Evolutionary conservation across 2,888 invertebrate species (phyloP).

Genomic region (Eristalinus sepulchralis): DNA sequence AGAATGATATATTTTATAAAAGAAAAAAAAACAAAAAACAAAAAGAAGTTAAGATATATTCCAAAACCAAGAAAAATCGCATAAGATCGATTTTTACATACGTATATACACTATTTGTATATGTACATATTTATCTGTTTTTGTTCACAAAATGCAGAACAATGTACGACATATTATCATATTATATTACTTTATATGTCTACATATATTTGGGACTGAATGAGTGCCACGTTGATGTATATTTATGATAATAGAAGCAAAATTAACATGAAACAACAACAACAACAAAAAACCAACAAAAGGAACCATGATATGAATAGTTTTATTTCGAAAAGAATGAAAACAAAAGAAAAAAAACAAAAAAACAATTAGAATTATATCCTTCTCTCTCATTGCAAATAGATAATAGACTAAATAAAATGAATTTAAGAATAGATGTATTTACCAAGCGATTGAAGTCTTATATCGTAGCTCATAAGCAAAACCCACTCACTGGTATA

Average conservation of each 20-base stretch:
- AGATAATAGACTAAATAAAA: slow-evolving; percentile 30
- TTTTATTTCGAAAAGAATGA: neutral
- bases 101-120: slow-evolving; percentile 12
- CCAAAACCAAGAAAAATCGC: slow-evolving; percentile 25
- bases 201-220: slow-evolving; percentile 54
- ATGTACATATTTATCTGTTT: neutral
- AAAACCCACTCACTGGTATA: neutral
- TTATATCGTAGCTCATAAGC: slow-evolving; percentile 21
- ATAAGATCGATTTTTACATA: neutral
- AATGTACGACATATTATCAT: slow-evolving; percentile 4
- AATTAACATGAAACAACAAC: neutral
- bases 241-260: slow-evolving; percentile 27
- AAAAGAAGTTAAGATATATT: neutral
- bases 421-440: slow-evolving; percentile 15
- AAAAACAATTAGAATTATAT: slow-evolving; percentile 23
- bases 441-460: slow-evolving; percentile 41
- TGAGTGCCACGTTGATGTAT: slow-evolving; percentile 63
- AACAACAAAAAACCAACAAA: neutral
- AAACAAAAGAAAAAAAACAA: too few species aligned
- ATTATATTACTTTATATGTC: slow-evolving; percentile 12
- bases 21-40: neutral
- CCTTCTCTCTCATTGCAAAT: slow-evolving; percentile 47
- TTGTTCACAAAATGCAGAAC: neutral
- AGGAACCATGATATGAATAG: slow-evolving; percentile 17
- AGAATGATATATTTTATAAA: slow-evolving; percentile 38